Evolutionary conservation across 2,113 vertebrate species (phyloP), one percentile per base, ranked within the genome.

Genomic region (Neodontobutis hainanensis): DNA sequence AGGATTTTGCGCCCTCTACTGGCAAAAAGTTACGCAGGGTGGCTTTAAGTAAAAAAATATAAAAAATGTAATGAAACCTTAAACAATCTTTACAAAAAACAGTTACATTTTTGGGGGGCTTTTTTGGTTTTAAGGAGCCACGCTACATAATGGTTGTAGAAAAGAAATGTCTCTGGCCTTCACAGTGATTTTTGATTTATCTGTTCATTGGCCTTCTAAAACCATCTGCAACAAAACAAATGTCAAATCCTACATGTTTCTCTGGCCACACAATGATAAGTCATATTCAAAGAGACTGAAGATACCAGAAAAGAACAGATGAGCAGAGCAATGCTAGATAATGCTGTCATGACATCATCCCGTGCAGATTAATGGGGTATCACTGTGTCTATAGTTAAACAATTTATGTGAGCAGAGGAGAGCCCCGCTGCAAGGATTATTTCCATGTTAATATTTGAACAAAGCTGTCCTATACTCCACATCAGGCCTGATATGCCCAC

Each of bases 391-490:
- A 75, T 75, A 81, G 90, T 91, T 85, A 90, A 92, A 91, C 90
- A 88, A 87, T 90, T 91, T 90, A 90, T 85, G 83, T 85, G 84
- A 87, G 83, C 63, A 78, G 74, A 87, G 81, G 77, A 88, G 78
- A 84, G 77, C 63, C 80, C 77, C 69, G 46, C 83, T 80, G 80
- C 82, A 67, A 70, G 86, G 89, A 89, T 90, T 90, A 91, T 81
- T 82, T 80, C 86, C 84, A 84, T 87, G 82, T 88, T 91, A 91
- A 91, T 90, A 90, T 91, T 90, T 89, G 87, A 90, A 87, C 89
- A 87, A 81, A 89, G 86, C 80, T 76, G 81, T 82, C 78, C 77
- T 73, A 73, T 70, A 73, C 65, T 81, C 61, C 7, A 70, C 78
- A 73, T 82, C 65, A 66, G 64, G 56, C 72, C 75, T 82, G 80